Evolutionary conservation across 1,140 invertebrate species (phyloP).

Genomic region (Drosophila insularis): DNA sequence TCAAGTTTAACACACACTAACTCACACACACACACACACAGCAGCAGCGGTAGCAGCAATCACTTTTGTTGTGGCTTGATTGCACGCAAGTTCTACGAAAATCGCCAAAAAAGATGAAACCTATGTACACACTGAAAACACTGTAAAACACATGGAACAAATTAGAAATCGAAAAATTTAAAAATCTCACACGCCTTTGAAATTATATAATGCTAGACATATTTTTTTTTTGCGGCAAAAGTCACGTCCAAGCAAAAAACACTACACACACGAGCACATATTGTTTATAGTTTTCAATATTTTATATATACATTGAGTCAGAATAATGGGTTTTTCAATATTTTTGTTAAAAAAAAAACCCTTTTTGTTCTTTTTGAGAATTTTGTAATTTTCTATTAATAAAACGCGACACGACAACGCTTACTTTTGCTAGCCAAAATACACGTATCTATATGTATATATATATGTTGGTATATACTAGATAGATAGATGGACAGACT

Average conservation of each 20-base stretch:
- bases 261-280: conserved; percentile 14
- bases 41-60: conserved; percentile 25
- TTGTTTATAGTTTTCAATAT: neutral
- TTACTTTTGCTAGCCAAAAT: conserved; percentile 77
- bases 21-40: conserved; percentile 37
- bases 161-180: conserved; percentile 42
- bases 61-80: conserved; percentile 33
- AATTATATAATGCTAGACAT: conserved; percentile 61
- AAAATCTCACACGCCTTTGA: conserved; percentile 49
- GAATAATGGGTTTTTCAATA: neutral
- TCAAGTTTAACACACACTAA: conserved; percentile 39
- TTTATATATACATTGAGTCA: neutral
- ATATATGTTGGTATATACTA: conserved; percentile 62
- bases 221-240: conserved; percentile 11
- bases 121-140: conserved; percentile 67
- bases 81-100: conserved; percentile 59
- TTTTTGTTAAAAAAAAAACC: conserved; percentile 30
- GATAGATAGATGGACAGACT: conserved; percentile 45
- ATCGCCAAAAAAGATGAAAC: conserved; percentile 32
- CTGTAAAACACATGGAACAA: conserved; percentile 64
- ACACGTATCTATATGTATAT: conserved; percentile 71
- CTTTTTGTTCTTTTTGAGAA: conserved; percentile 63
- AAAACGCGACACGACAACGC: conserved; percentile 67
- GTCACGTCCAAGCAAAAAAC: conserved; percentile 15
- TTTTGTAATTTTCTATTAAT: conserved; percentile 78